Base-by-base conservation (phyloP, 1,140 invertebrate genomes). In the Brachionus koreanus region DNA sequence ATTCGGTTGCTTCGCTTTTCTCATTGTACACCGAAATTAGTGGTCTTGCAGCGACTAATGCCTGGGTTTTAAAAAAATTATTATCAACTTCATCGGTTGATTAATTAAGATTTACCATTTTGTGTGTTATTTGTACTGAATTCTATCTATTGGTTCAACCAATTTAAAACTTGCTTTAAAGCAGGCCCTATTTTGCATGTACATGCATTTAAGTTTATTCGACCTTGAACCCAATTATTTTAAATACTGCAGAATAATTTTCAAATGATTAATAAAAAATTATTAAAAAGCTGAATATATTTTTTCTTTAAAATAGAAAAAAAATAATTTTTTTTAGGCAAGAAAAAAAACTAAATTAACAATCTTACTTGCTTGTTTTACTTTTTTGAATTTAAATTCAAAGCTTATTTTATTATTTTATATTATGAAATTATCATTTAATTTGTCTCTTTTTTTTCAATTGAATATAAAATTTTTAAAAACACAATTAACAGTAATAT, bases 21-120 rank as follows among this genome's bases (percentile, higher is more conserved):
- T 98, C 96, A 89, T 91, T 93, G 87, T 97, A 97, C 10, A 99
- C 94, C 87, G 93, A 94, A 87, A 98, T 92, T 79, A 98, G 89
- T 43, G 97, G 97, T 88, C 97, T 91, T 85, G 94, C 93, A 83
- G 89, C 86, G 13, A 61, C 82, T 61, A 63, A 67, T 74, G 69
- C 69, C 69, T 74, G 39, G 7, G 2, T 42, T 72, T 72, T 16
- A 39, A 39, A 72, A 72, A 81, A 63, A 25, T 35, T 39, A 37
- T 35, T 37, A 81, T 42, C 33, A 16, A 63, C 13, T 81, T 19
- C 37, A 7, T 29, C 10, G 9, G 29, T 39, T 65, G 76, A 79
- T 79, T 79, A 79, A 79, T 61, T 61, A 57, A 43, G 76, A 79
- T 79, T 79, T 74, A 74, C 69, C 76, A 61, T 79, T 79, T 61